A percentile compares a stretch with the other conserved stretches of the same genome.
phyloP scores from a whole-genome alignment of 2,113 vertebrate genomes.

The Pedionomus torquatus region DNA sequence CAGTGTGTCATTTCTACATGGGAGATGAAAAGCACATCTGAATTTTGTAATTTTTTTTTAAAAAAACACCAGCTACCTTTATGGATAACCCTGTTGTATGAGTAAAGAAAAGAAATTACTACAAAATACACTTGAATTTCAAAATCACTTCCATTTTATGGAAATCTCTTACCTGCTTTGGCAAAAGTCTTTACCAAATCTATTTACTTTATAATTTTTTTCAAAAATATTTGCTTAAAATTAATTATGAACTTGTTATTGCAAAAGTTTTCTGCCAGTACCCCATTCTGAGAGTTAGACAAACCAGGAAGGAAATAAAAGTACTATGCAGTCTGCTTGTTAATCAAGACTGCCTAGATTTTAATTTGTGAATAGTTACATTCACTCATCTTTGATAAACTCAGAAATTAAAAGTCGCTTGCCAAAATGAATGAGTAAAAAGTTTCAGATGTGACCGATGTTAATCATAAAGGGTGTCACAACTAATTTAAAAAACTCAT shows the following conservation, averaged over 20 bases:
- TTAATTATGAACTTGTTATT: neutral
- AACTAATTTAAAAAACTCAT: neutral
- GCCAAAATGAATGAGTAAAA: neutral
- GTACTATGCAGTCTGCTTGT: neutral
- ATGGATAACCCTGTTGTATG: neutral
- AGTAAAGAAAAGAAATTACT: neutral
- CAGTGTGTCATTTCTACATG: neutral
- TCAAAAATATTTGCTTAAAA: neutral
- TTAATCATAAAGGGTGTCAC: neutral
- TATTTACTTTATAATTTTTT: neutral
- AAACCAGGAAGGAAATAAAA: neutral
- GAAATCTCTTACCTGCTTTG: neutral
- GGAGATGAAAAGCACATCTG: neutral
- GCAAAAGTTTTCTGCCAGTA: neutral
- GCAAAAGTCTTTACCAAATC: neutral
- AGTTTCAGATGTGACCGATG: neutral
- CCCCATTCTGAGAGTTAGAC: neutral
- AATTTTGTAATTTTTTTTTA: neutral
- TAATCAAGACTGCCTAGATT: neutral
- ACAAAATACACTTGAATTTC: neutral
- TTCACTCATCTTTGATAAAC: neutral
- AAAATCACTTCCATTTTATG: neutral
- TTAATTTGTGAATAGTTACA: neutral
- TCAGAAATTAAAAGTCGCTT: neutral
- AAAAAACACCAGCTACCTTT: neutral